A percentile compares a stretch with the other conserved stretches of the same genome.
Conservation (phyloP, 2,797 vertebrate genomes). For the Amblyraja radiata region DNA sequence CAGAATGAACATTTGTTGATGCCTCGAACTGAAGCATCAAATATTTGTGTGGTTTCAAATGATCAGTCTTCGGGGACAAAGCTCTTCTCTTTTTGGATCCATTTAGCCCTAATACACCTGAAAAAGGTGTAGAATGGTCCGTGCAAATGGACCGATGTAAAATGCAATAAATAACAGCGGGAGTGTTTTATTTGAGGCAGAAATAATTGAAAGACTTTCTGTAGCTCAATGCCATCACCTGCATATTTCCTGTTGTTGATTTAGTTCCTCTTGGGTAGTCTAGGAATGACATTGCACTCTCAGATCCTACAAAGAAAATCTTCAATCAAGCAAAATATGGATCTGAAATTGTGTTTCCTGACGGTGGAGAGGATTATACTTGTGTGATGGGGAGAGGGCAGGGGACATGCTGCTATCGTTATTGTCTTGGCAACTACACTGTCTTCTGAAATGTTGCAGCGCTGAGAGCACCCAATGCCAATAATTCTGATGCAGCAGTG, state of each 20-base stretch:
- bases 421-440: neutral
- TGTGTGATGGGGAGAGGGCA: neutral
- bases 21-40: neutral
- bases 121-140: neutral
- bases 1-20: neutral
- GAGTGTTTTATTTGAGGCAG: neutral
- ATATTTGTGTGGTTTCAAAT: neutral
- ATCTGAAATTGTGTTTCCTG: neutral
- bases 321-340: neutral
- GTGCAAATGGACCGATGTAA: neutral
- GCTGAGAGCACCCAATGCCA: neutral
- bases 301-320: neutral
- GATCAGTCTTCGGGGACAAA: neutral
- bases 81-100: neutral
- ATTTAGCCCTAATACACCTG: neutral
- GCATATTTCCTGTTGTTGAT: neutral
- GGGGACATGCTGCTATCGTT: neutral
- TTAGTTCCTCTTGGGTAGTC: neutral
- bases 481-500: neutral
- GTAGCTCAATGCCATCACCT: neutral
- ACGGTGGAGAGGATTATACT: neutral
- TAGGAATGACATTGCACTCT: neutral
- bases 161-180: neutral
- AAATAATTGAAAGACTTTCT: neutral
- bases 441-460: too few species aligned